Evolutionary conservation across 2,797 vertebrate genomes (phyloP), one percentile per base, ranked within the genome.

Genomic region (Sebastes hubbsi): DNA sequence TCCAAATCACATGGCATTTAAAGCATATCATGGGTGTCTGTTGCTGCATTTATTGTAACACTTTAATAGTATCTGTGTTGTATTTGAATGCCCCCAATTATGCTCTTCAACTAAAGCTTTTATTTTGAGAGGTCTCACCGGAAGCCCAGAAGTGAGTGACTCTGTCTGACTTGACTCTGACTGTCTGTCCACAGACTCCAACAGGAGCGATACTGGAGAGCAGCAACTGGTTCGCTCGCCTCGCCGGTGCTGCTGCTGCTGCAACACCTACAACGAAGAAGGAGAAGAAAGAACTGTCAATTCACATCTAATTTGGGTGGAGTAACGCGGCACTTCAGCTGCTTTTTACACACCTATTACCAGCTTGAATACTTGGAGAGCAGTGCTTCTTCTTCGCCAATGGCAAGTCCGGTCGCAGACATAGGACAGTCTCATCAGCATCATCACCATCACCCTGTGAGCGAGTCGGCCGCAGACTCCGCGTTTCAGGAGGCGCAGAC

Each of bases 401-500:
- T 99, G 98, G 97, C 97, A 91, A 97, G 97, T 94, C 95, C 97
- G 72, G 94, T 82, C 72, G 94, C 95, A 87, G 96, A 95, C 89
- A 92, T 91, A 66, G 95, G 94, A 89, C 94, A 96, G 85, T 94
- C 95, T 82, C 96, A 95, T 91, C 95, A 96, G 87, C 95, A 95
- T 88, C 96, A 95, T 91, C 95, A 96, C 87, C 95, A 95, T 88
- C 95, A 86, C 55, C 85, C 83, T 5, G 89, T 30, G 58, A 85
- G 69, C 42, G 95, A 94, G 38, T 89, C 95, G 4, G 95, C 95
- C 78, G 90, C 96, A 0, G 96, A 97, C 72, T 88, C 91, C 68
- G 97, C 98, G 65, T 95, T 96, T 78, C 96, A 90, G 38, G 98
- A 99, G 94, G 97, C 98, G 61, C 98, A 97, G 94, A 96, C 93